Base-by-base conservation (phyloP, 2,113 vertebrate genomes). In the Phocoena phocoena region DNA sequence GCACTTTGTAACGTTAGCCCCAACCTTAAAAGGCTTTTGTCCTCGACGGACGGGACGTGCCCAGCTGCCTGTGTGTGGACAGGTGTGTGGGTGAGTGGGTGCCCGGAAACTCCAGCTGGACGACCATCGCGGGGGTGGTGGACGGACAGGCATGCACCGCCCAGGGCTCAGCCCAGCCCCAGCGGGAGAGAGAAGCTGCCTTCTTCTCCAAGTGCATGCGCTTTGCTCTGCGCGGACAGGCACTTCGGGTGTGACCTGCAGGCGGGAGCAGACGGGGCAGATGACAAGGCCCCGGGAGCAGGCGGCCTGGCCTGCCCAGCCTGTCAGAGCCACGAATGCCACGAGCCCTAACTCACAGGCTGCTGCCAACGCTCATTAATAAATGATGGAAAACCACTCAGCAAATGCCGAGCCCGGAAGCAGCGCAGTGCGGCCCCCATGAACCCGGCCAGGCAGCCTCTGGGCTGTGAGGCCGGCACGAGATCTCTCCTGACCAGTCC, bases 321-420 rank as follows among this genome's bases (percentile, higher is more conserved):
- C 28, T 33, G 21, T 7, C 23, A 4, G 68, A 88, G 81, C 44
- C n/a, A 3, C 5, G 6, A 21, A 68, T 94, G 96, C 95, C 44
- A 28, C 92, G 65, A 63, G 90, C 65, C 68, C 80, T 90, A 74
- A 88, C 87, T 85, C 68, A 18, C 47, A 47, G 80, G 91, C 90
- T 33, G 88, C 95, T 94, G 95, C 94, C 88, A 91, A 26, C 0
- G 5, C 83, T 96, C 93, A 93, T 92, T 84, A 97, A 96, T 94
- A 96, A 96, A 92, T 95, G 95, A 97, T 74, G 67, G 90, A 53
- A 70, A 77, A 63, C 84, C 73, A 95, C 88, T 53, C 62, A 21
- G 93, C 76, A 65, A 81, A 65, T 4, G 90, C 71, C 0, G 6
- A 73, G 36, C 88, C 63, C 65, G 0, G 47, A 67, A 28, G 9